phyloP scores from a whole-genome alignment of 2,797 vertebrate genomes.

The Peromyscus melanophrys region DNA sequence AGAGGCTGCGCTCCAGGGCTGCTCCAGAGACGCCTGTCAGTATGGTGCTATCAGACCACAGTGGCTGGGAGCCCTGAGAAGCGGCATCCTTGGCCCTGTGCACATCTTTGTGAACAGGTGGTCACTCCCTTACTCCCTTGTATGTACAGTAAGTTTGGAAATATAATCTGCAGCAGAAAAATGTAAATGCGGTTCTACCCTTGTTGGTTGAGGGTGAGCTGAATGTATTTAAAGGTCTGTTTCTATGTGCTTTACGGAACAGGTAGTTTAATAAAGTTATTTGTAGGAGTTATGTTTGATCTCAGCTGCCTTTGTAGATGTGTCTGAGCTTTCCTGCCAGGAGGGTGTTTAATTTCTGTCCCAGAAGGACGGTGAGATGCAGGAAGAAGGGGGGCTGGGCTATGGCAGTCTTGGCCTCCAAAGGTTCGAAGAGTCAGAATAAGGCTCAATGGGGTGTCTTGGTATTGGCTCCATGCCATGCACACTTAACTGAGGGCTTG shows the following conservation, averaged over 20 bases:
- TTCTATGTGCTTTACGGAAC: slow-evolving; percentile 90
- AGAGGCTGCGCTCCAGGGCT: slow-evolving; percentile 24
- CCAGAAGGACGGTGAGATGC: neutral
- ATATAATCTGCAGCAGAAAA: slow-evolving; percentile 88
- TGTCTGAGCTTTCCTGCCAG: neutral
- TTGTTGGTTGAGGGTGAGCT: slow-evolving; percentile 87
- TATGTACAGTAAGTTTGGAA: slow-evolving; percentile 88
- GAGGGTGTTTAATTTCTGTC: slow-evolving; percentile 38
- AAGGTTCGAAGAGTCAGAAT: neutral
- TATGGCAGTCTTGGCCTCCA: neutral
- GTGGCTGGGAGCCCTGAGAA: slow-evolving; percentile 74
- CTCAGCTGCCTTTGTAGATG: slow-evolving; percentile 61
- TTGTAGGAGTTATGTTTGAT: slow-evolving; percentile 82
- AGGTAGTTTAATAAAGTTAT: slow-evolving; percentile 91
- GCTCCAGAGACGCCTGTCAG: neutral
- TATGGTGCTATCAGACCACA: slow-evolving; percentile 63
- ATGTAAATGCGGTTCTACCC: slow-evolving; percentile 90
- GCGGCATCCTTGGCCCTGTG: slow-evolving; percentile 35
- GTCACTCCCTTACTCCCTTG: slow-evolving; percentile 80
- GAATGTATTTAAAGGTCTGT: slow-evolving; percentile 91
- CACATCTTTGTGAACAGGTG: slow-evolving; percentile 86
- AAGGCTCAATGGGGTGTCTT: neutral
- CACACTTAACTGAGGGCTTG: too few species aligned
- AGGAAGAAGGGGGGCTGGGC: neutral
- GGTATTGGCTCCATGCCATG: neutral